Conservation (phyloP, 1,140 invertebrate species). For the Rhizoglyphus robini region DNA sequence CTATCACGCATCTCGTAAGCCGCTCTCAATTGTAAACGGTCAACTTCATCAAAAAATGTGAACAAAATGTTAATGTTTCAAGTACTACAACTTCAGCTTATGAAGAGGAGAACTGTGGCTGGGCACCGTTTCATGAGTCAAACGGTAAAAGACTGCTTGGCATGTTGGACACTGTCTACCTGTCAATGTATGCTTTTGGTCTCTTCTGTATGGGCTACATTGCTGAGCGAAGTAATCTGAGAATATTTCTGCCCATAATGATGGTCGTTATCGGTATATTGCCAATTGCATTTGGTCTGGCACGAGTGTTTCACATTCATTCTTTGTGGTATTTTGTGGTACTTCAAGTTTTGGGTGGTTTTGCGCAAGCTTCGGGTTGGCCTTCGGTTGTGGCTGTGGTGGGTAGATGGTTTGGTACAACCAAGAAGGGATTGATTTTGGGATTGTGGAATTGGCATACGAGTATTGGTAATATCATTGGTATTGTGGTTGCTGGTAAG, state of each 20-base stretch:
- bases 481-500: slow-evolving; percentile 57
- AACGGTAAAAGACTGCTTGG: slow-evolving; percentile 65
- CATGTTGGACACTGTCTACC: slow-evolving; percentile 71
- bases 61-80: background rate
- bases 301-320: slow-evolving; percentile 65
- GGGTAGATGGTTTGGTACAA: slow-evolving; percentile 77
- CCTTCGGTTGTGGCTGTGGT: slow-evolving; percentile 82
- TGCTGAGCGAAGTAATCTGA: slow-evolving; percentile 74
- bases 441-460: slow-evolving; percentile 92
- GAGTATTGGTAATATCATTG: slow-evolving; percentile 86
- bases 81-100: background rate
- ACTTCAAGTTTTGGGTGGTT: slow-evolving; percentile 56
- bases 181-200: slow-evolving; percentile 76
- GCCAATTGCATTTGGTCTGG: slow-evolving; percentile 79
- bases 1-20: background rate
- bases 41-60: background rate
- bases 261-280: slow-evolving; percentile 78
- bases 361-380: slow-evolving; percentile 80
- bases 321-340: slow-evolving; percentile 64
- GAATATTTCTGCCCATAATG: slow-evolving; percentile 72
- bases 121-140: slow-evolving; percentile 72
- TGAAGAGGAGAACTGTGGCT: slow-evolving; percentile 52
- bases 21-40: background rate
- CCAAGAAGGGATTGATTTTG: slow-evolving; percentile 64
- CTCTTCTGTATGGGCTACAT: slow-evolving; percentile 84